Evolutionary conservation across 1,140 invertebrate species (phyloP).

Genomic region (Carcinoscorpius rotundicauda): DNA sequence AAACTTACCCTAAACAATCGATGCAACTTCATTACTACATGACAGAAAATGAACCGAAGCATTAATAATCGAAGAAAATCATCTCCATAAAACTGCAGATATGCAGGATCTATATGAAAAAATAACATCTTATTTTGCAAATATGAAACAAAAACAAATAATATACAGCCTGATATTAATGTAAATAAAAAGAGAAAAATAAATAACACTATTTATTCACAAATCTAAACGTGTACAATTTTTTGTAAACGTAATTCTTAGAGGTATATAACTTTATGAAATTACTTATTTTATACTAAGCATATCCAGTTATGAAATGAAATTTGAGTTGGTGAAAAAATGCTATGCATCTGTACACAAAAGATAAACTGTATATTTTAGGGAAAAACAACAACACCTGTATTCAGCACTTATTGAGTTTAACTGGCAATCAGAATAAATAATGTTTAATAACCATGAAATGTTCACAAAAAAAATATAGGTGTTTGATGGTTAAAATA

Average conservation of each 20-base stretch:
- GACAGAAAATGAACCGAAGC: slow-evolving; percentile 85
- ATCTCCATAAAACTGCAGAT: slow-evolving; percentile 81
- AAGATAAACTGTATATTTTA: too few species aligned
- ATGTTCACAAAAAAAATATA: neutral
- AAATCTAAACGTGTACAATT: neutral
- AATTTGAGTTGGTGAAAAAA: too few species aligned
- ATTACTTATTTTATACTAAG: too few species aligned
- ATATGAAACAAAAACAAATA: neutral
- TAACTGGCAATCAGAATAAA: too few species aligned
- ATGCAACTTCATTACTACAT: slow-evolving; percentile 72
- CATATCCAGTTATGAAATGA: too few species aligned
- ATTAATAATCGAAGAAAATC: slow-evolving; percentile 81
- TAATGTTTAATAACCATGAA: too few species aligned
- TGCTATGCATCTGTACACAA: too few species aligned
- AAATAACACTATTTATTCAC: slow-evolving; percentile 5
- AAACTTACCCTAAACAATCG: slow-evolving; percentile 48
- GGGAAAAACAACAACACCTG: too few species aligned
- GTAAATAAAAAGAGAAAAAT: slow-evolving; percentile 8
- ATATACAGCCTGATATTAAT: slow-evolving; percentile 1
- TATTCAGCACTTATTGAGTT: too few species aligned
- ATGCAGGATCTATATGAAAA: slow-evolving; percentile 50
- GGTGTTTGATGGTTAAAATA: neutral
- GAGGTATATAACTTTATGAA: too few species aligned
- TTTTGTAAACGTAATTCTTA: neutral
- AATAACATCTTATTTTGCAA: slow-evolving; percentile 1